Evolutionary conservation across 1,140 invertebrate species (phyloP), one percentile per base, ranked within the genome.

Genomic region (Hirudo medicinalis): DNA sequence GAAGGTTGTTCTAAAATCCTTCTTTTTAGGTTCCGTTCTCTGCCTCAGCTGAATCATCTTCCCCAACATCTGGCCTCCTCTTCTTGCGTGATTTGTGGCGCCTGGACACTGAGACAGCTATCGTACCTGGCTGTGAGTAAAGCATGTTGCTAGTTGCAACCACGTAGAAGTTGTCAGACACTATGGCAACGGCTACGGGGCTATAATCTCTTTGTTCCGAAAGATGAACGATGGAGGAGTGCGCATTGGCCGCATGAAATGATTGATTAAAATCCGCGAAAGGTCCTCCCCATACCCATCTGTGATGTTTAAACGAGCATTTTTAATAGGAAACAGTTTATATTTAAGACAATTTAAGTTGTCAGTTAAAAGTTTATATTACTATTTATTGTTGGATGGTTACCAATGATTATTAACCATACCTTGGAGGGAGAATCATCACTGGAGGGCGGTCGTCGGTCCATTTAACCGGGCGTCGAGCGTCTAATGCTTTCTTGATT

Each of bases 191-290:
- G 22, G 57, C 57, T 63, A 63, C 4, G 8, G 57, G 57, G 20
- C 57, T 63, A 15, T 63, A 63, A 11, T 63, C 57, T 63, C 57
- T 22, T 63, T 63, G 57, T 20, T 63, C 57, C 57, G 57, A 63
- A 63, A 63, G 57, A 32, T 63, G 57, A 63, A 63, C 57, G 20
- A 63, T n/a, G 22, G 57, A 63, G 29, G 57, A 63, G 57, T 63
- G 57, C 15, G 43, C 43, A 13, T 49, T 49, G 43, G 43, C 43
- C 4, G 43, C 3, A 5, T 2, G 15, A 49, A 49, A 49, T 49
- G 43, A 49, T 49, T 17, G 43, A 17, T 49, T 49, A 49, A 49
- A 49, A 13, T 63, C 57, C 9, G 57, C 57, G 57, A 63, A 63
- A 22, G 57, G 57, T 63, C 57, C 57, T 25, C 57, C 57, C 57